Percentiles rank a stretch among this genome's conserved stretches.
Conservation (phyloP, 1,140 invertebrate genomes). For the Scaptodrosophila lebanonensis region DNA sequence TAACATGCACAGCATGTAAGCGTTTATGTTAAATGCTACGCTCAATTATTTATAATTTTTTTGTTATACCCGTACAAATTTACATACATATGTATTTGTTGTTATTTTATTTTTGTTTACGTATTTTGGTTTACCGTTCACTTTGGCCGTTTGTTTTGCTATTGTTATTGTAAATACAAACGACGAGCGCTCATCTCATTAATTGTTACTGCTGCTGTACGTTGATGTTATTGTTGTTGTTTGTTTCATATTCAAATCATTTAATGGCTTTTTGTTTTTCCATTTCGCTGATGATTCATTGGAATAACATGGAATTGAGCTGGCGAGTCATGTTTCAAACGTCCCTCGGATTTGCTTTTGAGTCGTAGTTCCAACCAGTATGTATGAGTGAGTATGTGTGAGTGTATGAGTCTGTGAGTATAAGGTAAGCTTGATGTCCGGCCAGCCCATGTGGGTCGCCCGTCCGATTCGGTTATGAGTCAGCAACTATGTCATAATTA, state of each 20-base stretch:
- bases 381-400: neutral
- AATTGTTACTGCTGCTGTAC: constrained; percentile 14
- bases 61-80: neutral
- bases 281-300: constrained; percentile 52
- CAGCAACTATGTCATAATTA: no score
- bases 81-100: constrained; percentile 6
- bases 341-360: no score
- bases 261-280: constrained; percentile 40
- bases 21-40: constrained; percentile 31
- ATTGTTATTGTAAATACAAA: constrained; percentile 18
- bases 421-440: constrained; percentile 39
- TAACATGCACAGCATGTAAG: constrained; percentile 12
- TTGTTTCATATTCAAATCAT: constrained; percentile 48
- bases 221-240: constrained; percentile 9
- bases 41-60: constrained; percentile 20
- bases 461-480: no score
- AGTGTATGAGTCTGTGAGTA: constrained; percentile 2
- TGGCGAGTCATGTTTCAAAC: constrained; percentile 36
- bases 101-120: constrained; percentile 14
- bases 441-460: constrained; percentile 30
- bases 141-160: constrained; percentile 24
- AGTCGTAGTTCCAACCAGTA: no score
- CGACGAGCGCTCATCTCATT: constrained; percentile 4
- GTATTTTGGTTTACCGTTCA: constrained; percentile 58
- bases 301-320: constrained; percentile 56